phyloP scores from a whole-genome alignment of 2,888 invertebrate species.

The Troides oblongomaculatus region DNA sequence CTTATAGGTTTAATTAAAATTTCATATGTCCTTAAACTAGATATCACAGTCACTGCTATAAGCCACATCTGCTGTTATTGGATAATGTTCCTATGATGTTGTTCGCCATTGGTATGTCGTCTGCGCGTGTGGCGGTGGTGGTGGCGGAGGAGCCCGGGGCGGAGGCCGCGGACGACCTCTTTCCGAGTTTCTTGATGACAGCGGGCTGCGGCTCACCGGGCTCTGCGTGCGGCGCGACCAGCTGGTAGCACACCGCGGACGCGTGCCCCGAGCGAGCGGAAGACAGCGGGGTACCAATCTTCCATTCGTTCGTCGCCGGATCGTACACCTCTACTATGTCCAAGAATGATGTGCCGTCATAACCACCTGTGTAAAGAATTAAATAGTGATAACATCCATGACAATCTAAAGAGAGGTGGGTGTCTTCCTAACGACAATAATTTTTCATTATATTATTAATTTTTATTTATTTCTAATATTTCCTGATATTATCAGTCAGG shows the following conservation, averaged over 20 bases:
- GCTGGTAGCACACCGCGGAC: conserved; percentile 92
- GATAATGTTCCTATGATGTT: conserved; percentile 68
- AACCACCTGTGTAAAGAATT: conserved; percentile 84
- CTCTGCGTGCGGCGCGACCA: conserved; percentile 75
- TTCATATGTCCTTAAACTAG: conserved; percentile 26
- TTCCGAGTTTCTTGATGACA: conserved; percentile 44
- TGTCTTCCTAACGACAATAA: too few relatives aligned
- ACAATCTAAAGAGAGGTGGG: too few relatives aligned
- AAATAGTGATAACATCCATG: background rate
- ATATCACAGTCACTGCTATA: conserved; percentile 11
- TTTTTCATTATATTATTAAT: too few relatives aligned
- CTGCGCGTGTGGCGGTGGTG: conserved; percentile 22
- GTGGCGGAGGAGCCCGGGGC: conserved; percentile 29
- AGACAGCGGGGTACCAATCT: conserved; percentile 86
- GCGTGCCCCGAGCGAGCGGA: conserved; percentile 95
- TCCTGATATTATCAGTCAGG: too few relatives aligned
- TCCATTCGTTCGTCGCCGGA: conserved; percentile 87
- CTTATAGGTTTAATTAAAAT: conserved; percentile 15
- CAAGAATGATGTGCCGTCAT: conserved; percentile 92
- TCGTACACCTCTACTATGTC: conserved; percentile 94
- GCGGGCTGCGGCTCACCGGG: conserved; percentile 41
- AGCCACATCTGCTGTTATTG: conserved; percentile 40
- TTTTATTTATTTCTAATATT: too few relatives aligned
- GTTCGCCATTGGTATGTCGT: conserved; percentile 60
- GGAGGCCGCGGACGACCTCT: conserved; percentile 36